phyloP scores from a whole-genome alignment of 2,888 invertebrate genomes.

The Anagyrus pseudococci region DNA sequence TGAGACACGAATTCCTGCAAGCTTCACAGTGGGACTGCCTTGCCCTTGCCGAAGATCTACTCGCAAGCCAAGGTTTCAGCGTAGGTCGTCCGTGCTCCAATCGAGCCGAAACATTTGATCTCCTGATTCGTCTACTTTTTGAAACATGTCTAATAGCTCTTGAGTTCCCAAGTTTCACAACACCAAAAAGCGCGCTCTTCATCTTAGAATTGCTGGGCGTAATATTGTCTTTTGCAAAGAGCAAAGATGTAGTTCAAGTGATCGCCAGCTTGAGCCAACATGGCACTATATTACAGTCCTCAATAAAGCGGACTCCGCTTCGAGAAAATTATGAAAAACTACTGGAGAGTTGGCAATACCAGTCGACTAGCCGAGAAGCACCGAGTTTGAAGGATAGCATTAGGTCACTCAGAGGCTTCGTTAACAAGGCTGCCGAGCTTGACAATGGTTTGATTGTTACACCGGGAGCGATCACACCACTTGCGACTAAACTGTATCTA shows the following conservation, averaged over 20 bases:
- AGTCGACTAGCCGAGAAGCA: not conserved
- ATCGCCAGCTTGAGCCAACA: not conserved
- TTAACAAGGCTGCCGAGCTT: not conserved
- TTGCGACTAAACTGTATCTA: no score
- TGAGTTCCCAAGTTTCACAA: conserved; percentile 43
- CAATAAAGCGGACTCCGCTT: not conserved
- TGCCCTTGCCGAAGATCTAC: not conserved
- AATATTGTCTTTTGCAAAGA: conserved; percentile 25
- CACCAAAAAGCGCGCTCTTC: conserved; percentile 43
- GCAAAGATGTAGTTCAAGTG: not conserved
- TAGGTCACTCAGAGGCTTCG: not conserved
- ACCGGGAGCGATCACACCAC: no score
- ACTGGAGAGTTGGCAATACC: not conserved
- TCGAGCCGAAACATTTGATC: conserved; percentile 18
- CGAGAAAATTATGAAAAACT: not conserved
- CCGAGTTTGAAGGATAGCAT: not conserved
- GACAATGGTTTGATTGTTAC: not conserved
- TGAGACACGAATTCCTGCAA: not conserved
- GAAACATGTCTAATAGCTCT: conserved; percentile 48
- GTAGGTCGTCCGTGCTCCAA: not conserved
- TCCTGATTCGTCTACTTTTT: conserved; percentile 46
- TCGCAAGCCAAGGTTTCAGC: not conserved
- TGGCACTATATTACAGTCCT: not conserved
- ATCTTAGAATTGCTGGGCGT: conserved; percentile 44
- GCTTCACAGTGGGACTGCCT: not conserved